Evolutionary conservation across 2,888 invertebrate genomes (phyloP).

Genomic region (Orchestes rusci): DNA sequence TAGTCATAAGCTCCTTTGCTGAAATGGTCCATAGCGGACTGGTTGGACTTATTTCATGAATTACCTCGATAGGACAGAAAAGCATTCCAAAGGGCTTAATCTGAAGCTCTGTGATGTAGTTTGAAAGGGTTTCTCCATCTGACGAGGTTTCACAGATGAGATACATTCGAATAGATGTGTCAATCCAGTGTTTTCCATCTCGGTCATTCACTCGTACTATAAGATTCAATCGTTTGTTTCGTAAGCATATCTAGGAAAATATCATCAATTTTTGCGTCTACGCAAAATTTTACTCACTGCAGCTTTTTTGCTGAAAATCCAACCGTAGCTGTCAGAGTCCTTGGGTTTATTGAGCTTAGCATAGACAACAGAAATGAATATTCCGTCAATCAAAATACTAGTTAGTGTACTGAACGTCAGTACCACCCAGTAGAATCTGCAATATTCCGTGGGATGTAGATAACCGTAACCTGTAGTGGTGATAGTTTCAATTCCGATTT

Average conservation of each 20-base stretch:
- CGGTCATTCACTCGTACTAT: constrained; percentile 75
- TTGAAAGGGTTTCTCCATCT: constrained; percentile 60
- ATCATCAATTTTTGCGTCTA: not conserved
- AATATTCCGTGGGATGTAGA: constrained; percentile 30
- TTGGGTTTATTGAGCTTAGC: constrained; percentile 57
- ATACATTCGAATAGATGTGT: constrained; percentile 62
- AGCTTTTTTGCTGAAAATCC: constrained; percentile 64
- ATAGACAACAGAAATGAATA: constrained; percentile 48
- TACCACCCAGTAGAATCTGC: constrained; percentile 26
- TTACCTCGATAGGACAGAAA: constrained; percentile 78
- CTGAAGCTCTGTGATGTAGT: constrained; percentile 63
- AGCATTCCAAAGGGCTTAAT: constrained; percentile 55
- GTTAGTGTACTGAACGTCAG: constrained; percentile 29
- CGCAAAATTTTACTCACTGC: constrained; percentile 46
- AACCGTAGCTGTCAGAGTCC: constrained; percentile 33
- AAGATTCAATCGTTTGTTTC: constrained; percentile 57
- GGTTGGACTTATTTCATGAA: constrained; percentile 65
- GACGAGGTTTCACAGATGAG: constrained; percentile 54
- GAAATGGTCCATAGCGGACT: constrained; percentile 73
- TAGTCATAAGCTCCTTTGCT: constrained; percentile 63
- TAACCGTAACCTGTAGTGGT: constrained; percentile 33
- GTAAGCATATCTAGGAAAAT: constrained; percentile 24
- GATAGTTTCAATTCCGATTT: constrained; percentile 33
- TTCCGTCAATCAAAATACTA: constrained; percentile 33
- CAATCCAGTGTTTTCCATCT: constrained; percentile 42